These are phyloP conservation scores for Gambusia affinis DNA, from an alignment of 2,113 vertebrate genomes.

Conservation along the genomic window DNA sequence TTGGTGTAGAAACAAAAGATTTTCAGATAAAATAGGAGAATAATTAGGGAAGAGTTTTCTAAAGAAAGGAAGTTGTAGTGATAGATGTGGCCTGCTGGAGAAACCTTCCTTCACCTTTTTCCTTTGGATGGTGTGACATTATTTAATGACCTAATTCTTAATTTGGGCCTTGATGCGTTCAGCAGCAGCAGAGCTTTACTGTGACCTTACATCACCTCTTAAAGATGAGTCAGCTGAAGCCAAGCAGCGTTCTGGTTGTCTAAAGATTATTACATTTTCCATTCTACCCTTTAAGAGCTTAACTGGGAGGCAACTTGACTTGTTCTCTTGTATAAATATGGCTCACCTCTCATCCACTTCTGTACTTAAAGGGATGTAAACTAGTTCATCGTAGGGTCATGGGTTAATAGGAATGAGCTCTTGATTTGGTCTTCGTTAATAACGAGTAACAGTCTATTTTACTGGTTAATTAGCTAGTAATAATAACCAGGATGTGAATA, in stretches of 20 bases:
- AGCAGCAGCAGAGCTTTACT: slow-evolving; percentile 29
- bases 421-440: not conserved
- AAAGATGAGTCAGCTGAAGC: slow-evolving; percentile 18
- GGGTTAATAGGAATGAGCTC: not conserved
- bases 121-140: slow-evolving; percentile 29
- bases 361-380: no score
- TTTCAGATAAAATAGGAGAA: no score
- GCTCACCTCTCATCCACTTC: no score
- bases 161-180: slow-evolving; percentile 34
- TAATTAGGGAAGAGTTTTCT: no score
- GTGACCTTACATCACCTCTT: slow-evolving; percentile 29
- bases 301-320: no score
- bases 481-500: not conserved
- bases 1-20: no score
- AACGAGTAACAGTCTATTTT: not conserved
- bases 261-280: no score
- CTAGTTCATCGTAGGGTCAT: no score
- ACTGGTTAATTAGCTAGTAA: not conserved
- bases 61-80: no score
- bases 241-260: not conserved
- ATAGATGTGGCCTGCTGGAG: not conserved
- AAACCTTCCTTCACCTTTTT: slow-evolving; percentile 16
- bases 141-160: slow-evolving; percentile 42
- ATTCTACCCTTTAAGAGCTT: no score
- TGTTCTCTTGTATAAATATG: no score